Evolutionary conservation across 1,140 invertebrate genomes (phyloP).

Genomic region (Coenobita brevimanus): DNA sequence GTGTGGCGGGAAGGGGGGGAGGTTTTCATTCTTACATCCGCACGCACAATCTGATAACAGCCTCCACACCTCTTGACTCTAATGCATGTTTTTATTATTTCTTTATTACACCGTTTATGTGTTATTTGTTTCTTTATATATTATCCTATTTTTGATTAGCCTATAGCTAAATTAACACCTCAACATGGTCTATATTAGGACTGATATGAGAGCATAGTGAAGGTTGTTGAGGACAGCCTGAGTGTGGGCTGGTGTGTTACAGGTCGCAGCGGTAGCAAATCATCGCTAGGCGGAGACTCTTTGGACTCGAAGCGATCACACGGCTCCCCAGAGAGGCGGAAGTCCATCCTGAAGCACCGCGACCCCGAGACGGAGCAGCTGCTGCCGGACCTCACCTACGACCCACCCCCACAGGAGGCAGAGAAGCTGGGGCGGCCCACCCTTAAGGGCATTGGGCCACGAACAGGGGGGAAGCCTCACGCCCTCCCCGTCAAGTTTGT

Average conservation of each 20-base stretch:
- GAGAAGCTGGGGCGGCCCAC: conserved; percentile 54
- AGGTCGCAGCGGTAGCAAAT: conserved; percentile 80
- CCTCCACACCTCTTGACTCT: conserved; percentile 43
- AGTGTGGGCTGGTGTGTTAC: conserved; percentile 71
- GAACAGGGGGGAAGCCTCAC: conserved; percentile 70
- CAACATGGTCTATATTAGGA: conserved; percentile 45
- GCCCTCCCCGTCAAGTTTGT: conserved; percentile 74
- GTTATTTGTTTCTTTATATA: conserved; percentile 51
- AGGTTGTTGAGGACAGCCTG: conserved; percentile 42
- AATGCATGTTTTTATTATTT: conserved; percentile 62
- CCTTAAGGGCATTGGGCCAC: conserved; percentile 66
- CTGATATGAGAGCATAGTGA: conserved; percentile 31
- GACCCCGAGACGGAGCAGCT: conserved; percentile 86
- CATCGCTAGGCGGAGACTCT: conserved; percentile 82
- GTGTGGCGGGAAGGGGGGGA: conserved; percentile 10
- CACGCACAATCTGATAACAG: conserved; percentile 46
- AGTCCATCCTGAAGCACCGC: conserved; percentile 84
- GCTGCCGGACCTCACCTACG: conserved; percentile 77
- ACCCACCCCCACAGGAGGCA: conserved; percentile 30
- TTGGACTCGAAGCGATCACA: conserved; percentile 78
- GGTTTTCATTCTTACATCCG: neutral
- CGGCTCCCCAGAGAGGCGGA: conserved; percentile 80
- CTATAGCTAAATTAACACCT: conserved; percentile 42
- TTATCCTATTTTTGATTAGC: conserved; percentile 47
- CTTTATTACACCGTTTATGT: conserved; percentile 61